Evolutionary conservation across 2,113 vertebrate genomes (phyloP), one percentile per base, ranked within the genome.

Genomic region (Rhodinocichla rosea): DNA sequence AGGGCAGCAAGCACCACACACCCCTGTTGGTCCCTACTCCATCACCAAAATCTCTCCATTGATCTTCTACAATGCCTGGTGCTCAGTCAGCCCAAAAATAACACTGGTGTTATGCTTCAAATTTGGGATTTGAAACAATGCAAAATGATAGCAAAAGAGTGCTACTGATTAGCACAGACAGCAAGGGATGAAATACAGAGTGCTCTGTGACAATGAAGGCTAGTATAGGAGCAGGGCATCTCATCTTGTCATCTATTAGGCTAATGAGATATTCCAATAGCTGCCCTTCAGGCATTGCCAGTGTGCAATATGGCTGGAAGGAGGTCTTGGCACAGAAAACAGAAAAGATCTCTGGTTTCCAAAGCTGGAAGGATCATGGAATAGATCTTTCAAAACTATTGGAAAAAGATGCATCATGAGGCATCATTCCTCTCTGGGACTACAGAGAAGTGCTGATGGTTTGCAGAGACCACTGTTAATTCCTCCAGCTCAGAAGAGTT

Each of bases 91-190:
- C 76, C 64, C 80, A 89, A 92, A 95, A 90, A 92, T 92, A 92
- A 89, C 65, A 70, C 37, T 75, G 65, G 12, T 50, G 65, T 45
- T 90, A 74, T 53, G 79, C 77, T 92, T 86, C 80, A 92, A 37
- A 94, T 87, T 87, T 78, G 64, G 40, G 73, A 81, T 82, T 83
- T 89, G 62, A 90, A 93, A 94, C 47, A 94, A 92, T 82, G 67
- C 52, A 87, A 94, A 87, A 78, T 71, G 28, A 90, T 55, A 83
- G 68, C 55, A 86, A 56, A 90, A 85, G 40, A 57, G 57, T 60
- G 62, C 63, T 73, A 53, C 62, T 90, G 83, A 90, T 62, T 83
- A 88, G 71, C 59, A 64, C 20, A 88, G 71, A 74, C 79, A 74
- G 82, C 45, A 55, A 85, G 20, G 68, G 63, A 62, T 45, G 63